These are phyloP conservation scores for Dryoscopus gambensis DNA, from an alignment of 2,113 vertebrate species.

Conservation along the genomic window DNA sequence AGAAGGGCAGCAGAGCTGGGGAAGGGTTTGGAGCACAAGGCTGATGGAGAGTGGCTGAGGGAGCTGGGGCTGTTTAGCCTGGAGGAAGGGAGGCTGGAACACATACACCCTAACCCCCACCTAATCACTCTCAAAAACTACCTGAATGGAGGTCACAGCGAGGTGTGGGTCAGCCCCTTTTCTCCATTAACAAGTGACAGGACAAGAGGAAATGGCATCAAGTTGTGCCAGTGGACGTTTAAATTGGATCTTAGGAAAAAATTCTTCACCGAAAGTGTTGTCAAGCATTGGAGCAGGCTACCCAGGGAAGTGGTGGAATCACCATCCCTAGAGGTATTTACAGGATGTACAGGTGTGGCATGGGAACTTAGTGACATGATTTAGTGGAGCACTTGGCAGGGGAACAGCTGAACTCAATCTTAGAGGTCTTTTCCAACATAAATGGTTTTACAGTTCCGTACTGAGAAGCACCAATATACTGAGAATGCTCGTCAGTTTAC, in stretches of 20 bases:
- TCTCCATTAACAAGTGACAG: neutral
- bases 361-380: neutral
- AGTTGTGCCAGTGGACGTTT: neutral
- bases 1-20: neutral
- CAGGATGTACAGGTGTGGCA: neutral
- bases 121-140: neutral
- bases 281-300: neutral
- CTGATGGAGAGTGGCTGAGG: neutral
- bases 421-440: neutral
- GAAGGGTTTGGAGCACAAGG: neutral
- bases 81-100: neutral
- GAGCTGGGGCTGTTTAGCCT: neutral
- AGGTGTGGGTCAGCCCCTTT: fast-evolving
- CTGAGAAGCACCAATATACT: neutral
- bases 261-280: neutral
- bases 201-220: neutral
- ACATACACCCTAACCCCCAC: neutral
- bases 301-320: neutral
- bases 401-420: neutral
- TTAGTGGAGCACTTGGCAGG: neutral
- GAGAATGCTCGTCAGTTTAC: neutral
- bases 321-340: neutral
- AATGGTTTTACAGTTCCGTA: neutral
- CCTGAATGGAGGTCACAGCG: neutral
- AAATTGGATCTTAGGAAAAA: neutral